A percentile compares a stretch with the other conserved stretches of the same genome.
phyloP scores from a whole-genome alignment of 2,888 invertebrate genomes.

The Drosophila longiperda region DNA sequence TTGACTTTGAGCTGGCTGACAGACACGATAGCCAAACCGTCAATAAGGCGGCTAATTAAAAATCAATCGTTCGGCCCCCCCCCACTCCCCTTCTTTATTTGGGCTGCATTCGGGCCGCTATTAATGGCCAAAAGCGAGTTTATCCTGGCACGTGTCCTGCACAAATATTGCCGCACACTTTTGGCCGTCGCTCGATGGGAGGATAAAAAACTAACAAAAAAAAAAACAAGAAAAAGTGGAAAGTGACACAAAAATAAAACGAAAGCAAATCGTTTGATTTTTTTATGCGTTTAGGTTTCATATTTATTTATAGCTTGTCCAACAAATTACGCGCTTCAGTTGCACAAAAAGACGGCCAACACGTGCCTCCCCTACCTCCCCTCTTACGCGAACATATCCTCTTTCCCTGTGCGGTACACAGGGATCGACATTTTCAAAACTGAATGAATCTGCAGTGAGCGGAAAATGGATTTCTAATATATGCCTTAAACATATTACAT shows the following conservation, averaged over 20 bases:
- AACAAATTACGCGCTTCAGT: constrained; percentile 77
- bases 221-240: constrained; percentile 7
- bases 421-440: constrained; percentile 79
- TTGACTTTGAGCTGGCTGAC: constrained; percentile 35
- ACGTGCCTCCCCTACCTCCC: constrained; percentile 54
- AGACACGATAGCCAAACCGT: constrained; percentile 30
- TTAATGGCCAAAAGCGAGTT: constrained; percentile 52
- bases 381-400: background rate
- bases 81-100: constrained; percentile 30
- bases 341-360: constrained; percentile 70
- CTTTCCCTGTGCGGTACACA: constrained; percentile 2
- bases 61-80: constrained; percentile 61
- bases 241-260: constrained; percentile 36
- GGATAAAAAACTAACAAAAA: constrained; percentile 1
- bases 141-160: constrained; percentile 61
- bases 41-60: constrained; percentile 61
- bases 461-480: constrained; percentile 85
- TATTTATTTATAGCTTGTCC: constrained; percentile 80
- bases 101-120: constrained; percentile 35
- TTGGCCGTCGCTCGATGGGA: constrained; percentile 19
- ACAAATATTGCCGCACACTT: constrained; percentile 49
- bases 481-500: constrained; percentile 60
- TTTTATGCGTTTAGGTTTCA: constrained; percentile 65
- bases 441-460: constrained; percentile 84
- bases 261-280: constrained; percentile 68